A percentile compares a stretch with the other conserved stretches of the same genome.
Conservation (phyloP, 2,113 vertebrate species). For the Nesoenas mayeri region DNA sequence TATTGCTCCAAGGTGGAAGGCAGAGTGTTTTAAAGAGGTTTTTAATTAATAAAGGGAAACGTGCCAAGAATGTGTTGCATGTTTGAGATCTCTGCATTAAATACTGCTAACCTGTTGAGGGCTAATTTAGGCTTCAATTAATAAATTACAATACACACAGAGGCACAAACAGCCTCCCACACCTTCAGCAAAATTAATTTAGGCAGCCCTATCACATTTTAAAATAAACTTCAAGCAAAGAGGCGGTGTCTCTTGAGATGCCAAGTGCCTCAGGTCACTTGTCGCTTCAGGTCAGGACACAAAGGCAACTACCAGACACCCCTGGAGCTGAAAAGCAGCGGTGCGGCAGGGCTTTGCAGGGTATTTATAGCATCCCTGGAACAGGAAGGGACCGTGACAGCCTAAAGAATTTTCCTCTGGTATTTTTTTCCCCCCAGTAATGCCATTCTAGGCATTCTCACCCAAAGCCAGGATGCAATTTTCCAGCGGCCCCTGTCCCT, state of each 20-base stretch:
- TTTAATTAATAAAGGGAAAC: constrained; percentile 67
- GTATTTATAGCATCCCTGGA: neutral
- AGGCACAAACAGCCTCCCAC: neutral
- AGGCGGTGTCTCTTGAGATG: neutral
- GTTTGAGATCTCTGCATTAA: constrained; percentile 38
- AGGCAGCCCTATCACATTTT: neutral
- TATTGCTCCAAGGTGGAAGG: constrained; percentile 60
- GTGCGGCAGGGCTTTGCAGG: neutral
- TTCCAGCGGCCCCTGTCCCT: constrained; percentile 1
- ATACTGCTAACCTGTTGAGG: constrained; percentile 34
- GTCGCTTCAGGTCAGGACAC: neutral
- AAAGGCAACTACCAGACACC: neutral
- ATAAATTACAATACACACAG: constrained; percentile 36
- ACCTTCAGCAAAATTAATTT: neutral
- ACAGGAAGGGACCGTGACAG: neutral
- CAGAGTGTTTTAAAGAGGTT: constrained; percentile 67
- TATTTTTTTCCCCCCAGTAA: neutral
- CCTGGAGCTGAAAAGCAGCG: neutral
- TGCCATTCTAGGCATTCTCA: neutral
- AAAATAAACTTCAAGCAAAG: neutral
- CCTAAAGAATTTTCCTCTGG: neutral
- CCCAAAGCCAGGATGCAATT: neutral
- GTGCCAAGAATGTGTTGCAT: constrained; percentile 52
- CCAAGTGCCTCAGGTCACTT: neutral
- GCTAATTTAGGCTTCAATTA: constrained; percentile 42